Evolutionary conservation across 2,888 invertebrate genomes (phyloP).

Genomic region (Diaprepes abbreviatus): DNA sequence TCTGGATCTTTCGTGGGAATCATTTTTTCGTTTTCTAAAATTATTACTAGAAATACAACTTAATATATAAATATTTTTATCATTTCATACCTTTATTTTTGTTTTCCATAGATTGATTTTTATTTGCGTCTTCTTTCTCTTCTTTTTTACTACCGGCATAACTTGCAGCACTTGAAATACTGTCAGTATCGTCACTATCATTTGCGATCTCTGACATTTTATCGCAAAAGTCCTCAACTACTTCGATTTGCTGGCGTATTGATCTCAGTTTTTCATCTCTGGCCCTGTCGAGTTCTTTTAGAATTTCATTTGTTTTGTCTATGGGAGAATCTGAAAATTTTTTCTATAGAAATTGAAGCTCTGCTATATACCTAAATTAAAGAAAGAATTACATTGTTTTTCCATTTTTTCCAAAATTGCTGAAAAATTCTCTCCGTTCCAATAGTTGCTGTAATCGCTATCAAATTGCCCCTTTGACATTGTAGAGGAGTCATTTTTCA

Average conservation of each 20-base stretch:
- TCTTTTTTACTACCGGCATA: neutral
- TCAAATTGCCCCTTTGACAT: neutral
- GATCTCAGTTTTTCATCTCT: constrained; percentile 36
- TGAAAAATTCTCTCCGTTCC: neutral
- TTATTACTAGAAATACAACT: neutral
- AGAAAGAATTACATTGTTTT: neutral
- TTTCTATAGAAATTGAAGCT: too few species aligned
- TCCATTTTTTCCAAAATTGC: neutral
- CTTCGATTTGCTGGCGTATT: constrained; percentile 48
- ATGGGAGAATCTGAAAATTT: constrained; percentile 6
- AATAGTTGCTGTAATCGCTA: neutral
- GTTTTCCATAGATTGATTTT: too few species aligned
- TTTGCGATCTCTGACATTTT: constrained; percentile 45
- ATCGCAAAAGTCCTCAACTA: constrained; percentile 52
- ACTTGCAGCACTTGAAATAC: neutral
- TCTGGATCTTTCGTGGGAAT: neutral
- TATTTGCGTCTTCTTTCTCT: neutral
- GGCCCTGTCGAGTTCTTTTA: constrained; percentile 6
- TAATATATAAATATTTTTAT: neutral
- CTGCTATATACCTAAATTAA: neutral
- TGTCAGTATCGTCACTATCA: constrained; percentile 26
- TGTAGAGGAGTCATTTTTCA: neutral
- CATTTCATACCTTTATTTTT: neutral
- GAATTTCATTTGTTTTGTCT: constrained; percentile 4
- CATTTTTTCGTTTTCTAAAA: neutral